phyloP scores from a whole-genome alignment of 2,113 vertebrate genomes.

The Phylloscopus trochiloides region DNA sequence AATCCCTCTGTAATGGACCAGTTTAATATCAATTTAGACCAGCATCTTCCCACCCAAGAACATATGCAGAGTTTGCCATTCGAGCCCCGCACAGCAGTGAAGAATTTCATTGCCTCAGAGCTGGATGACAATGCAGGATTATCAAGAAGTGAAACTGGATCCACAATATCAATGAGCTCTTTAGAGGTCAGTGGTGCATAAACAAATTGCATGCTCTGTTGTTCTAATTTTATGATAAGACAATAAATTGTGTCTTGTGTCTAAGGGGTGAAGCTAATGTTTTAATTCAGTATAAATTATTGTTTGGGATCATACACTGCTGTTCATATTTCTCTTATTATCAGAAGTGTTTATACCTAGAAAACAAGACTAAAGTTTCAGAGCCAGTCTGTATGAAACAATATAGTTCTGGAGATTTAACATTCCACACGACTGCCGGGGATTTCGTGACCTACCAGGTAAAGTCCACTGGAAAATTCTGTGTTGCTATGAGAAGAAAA shows the following conservation, averaged over 20 bases:
- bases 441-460: conserved; percentile 23
- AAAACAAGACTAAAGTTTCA: conserved; percentile 50
- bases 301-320: neutral
- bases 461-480: neutral
- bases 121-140: conserved; percentile 92
- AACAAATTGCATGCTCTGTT: conserved; percentile 5
- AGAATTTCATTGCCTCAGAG: conserved; percentile 96
- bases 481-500: neutral
- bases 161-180: conserved; percentile 98
- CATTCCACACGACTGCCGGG: neutral
- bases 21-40: conserved; percentile 90
- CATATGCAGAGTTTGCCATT: conserved; percentile 95
- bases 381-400: conserved; percentile 8
- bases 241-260: neutral
- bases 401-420: conserved; percentile 3
- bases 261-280: neutral
- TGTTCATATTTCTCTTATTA: conserved; percentile 28
- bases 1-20: conserved; percentile 92
- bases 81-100: conserved; percentile 96
- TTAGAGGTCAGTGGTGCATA: conserved; percentile 85
- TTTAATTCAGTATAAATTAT: conserved; percentile 14
- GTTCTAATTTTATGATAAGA: neutral
- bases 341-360: conserved; percentile 25
- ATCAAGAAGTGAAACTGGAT: conserved; percentile 97
- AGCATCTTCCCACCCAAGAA: conserved; percentile 88